Evolutionary conservation across 1,140 invertebrate species (phyloP).

Genomic region (Cylas formicarius): DNA sequence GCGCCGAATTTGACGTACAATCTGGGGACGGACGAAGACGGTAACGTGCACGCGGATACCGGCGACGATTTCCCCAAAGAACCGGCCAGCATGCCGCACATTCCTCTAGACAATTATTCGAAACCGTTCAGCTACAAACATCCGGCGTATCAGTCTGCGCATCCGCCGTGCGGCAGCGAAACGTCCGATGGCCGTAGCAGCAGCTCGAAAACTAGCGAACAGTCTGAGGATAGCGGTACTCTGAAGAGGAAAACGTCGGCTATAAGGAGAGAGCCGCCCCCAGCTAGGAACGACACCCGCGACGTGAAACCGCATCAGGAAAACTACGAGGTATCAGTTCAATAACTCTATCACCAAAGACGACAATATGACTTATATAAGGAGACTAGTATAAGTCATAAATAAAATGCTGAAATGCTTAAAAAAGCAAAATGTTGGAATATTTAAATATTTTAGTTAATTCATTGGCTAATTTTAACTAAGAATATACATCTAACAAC

Average conservation of each 20-base stretch:
- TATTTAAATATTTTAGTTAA: too few relatives aligned
- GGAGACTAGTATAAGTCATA: too few relatives aligned
- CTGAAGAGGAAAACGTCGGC: conserved; percentile 65
- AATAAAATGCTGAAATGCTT: too few relatives aligned
- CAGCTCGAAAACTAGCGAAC: conserved; percentile 8
- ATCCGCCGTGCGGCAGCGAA: conserved; percentile 46
- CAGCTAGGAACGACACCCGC: conserved; percentile 22
- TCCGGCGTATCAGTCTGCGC: conserved; percentile 66
- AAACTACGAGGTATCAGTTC: conserved; percentile 29
- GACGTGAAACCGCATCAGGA: too few relatives aligned
- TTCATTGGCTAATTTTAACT: too few relatives aligned
- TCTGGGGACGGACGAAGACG: conserved; percentile 31
- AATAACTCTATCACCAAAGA: not conserved
- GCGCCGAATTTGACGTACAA: conserved; percentile 47
- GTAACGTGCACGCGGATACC: conserved; percentile 34
- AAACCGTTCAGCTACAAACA: conserved; percentile 51
- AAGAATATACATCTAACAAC: too few relatives aligned
- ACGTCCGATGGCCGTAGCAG: conserved; percentile 1
- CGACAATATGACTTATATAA: not conserved
- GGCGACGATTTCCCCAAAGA: conserved; percentile 44
- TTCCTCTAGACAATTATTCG: conserved; percentile 36
- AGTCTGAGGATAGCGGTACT: conserved; percentile 26
- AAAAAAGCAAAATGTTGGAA: too few relatives aligned
- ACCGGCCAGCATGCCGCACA: conserved; percentile 51
- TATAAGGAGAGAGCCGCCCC: conserved; percentile 54